Evolutionary conservation across 2,888 invertebrate species (phyloP), one percentile per base, ranked within the genome.

Genomic region (Drosophila prolongata): DNA sequence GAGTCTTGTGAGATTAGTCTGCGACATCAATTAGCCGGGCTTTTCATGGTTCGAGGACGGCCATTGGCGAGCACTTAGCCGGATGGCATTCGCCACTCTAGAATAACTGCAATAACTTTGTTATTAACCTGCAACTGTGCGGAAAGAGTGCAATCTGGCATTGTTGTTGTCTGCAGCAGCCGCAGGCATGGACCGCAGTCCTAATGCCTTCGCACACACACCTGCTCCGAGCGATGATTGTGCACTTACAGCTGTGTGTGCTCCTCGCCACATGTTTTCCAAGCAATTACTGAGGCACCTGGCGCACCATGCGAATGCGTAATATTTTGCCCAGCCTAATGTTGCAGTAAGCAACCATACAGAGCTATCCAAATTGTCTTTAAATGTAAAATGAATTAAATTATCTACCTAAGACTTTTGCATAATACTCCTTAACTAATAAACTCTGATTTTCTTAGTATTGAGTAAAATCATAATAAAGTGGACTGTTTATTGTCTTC

Each of bases 251-350:
- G 56, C 60, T 67, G 53, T 71, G 44, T 75, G 57, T 70, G 72
- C 70, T 67, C 77, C 76, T 76, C 76, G 75, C 89, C 89, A 88
- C 89, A 89, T 88, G 89, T 86, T 88, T 82, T 79, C 86, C 81
- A 78, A 87, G 88, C 88, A 89, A 89, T 88, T 88, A 89, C 80
- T 75, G 78, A 44, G 47, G 52, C 58, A 64, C 46, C 66, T 66
- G 71, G 74, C 62, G 35, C 52, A 74, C 53, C 13, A 47, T 67
- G 75, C 75, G 81, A 68, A 83, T 84, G 76, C 73, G 81, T 73
- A 69, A 57, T 52, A 46, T 52, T 27, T 65, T 6, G 44, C 44
- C n/a, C 13, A 38, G 55, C 47, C 47, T 43, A 43, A 56, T 27
- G 16, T 46, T 35, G 24, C 24, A 10, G 43, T 34, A 34, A 43